Evolutionary conservation across 2,113 vertebrate genomes (phyloP).

Genomic region (Kryptolebias marmoratus): DNA sequence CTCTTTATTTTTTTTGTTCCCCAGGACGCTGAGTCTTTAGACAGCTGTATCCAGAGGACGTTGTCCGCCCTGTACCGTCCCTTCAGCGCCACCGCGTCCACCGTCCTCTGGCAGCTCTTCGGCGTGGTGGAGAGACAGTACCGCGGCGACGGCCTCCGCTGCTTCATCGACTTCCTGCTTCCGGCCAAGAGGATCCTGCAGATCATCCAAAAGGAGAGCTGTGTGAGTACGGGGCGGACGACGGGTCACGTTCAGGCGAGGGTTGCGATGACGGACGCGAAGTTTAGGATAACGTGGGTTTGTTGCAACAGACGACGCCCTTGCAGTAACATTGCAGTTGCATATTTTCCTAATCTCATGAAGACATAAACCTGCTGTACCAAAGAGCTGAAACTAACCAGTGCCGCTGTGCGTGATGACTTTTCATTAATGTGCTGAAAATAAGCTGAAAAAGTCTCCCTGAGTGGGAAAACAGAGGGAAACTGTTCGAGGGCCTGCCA

Average conservation of each 20-base stretch:
- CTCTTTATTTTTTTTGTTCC: neutral
- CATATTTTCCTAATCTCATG: too few relatives aligned
- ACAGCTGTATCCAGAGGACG: constrained; percentile 83
- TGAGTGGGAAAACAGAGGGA: constrained; percentile 50
- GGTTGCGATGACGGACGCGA: constrained; percentile 1
- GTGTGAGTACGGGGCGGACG: constrained; percentile 73
- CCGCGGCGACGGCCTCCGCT: constrained; percentile 84
- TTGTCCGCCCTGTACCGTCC: constrained; percentile 84
- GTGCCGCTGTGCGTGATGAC: constrained; percentile 41
- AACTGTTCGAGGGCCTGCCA: constrained; percentile 47
- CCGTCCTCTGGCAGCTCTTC: constrained; percentile 88
- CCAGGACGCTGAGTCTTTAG: constrained; percentile 85
- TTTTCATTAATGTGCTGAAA: constrained; percentile 63
- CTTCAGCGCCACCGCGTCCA: constrained; percentile 82
- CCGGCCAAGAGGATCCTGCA: constrained; percentile 84
- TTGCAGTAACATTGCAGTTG: too few relatives aligned
- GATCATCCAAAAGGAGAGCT: constrained; percentile 82
- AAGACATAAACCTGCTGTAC: neutral
- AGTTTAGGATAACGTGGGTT: too few relatives aligned
- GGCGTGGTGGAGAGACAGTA: constrained; percentile 85
- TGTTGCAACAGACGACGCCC: too few relatives aligned
- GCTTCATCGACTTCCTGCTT: constrained; percentile 85
- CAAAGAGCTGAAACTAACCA: neutral
- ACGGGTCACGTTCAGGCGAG: too few relatives aligned
- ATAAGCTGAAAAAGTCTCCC: constrained; percentile 45